Percentiles rank a stretch among this genome's conserved stretches.
These are phyloP conservation scores for Chironomus riparius DNA, from an alignment of 2,888 invertebrate species.

Conservation along the genomic window DNA sequence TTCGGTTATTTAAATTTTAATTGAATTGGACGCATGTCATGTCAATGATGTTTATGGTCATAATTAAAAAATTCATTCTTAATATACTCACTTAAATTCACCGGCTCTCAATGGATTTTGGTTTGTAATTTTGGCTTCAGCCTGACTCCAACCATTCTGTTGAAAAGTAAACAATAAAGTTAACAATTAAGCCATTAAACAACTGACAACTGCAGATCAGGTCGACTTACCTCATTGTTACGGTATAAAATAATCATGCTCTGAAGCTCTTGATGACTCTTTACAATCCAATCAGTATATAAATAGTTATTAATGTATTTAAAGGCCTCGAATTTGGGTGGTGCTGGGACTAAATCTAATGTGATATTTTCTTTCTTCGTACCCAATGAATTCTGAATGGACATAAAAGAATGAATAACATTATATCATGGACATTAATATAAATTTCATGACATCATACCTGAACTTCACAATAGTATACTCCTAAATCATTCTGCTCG, in stretches of 20 bases:
- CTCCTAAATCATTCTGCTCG: neutral
- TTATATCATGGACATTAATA: neutral
- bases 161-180: neutral
- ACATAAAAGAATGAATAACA: neutral
- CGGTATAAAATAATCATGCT: constrained; percentile 2
- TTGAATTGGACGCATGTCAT: neutral
- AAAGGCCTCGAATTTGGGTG: constrained; percentile 10
- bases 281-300: constrained; percentile 16
- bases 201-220: neutral
- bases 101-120: neutral
- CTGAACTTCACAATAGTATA: constrained; percentile 10
- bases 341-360: constrained; percentile 5
- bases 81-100: neutral
- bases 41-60: neutral
- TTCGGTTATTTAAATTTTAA: neutral
- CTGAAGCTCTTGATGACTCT: constrained; percentile 1
- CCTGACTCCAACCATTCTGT: neutral
- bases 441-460: neutral
- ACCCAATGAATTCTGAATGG: constrained; percentile 8
- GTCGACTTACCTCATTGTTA: constrained; percentile 12
- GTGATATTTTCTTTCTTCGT: constrained; percentile 11
- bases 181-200: constrained; percentile 7
- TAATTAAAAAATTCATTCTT: neutral
- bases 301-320: constrained; percentile 10
- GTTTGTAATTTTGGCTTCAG: neutral